Conservation (phyloP, 30 jellyfish, hydroid and myxozoan species). For the Chrysaora quinquecirrha region DNA sequence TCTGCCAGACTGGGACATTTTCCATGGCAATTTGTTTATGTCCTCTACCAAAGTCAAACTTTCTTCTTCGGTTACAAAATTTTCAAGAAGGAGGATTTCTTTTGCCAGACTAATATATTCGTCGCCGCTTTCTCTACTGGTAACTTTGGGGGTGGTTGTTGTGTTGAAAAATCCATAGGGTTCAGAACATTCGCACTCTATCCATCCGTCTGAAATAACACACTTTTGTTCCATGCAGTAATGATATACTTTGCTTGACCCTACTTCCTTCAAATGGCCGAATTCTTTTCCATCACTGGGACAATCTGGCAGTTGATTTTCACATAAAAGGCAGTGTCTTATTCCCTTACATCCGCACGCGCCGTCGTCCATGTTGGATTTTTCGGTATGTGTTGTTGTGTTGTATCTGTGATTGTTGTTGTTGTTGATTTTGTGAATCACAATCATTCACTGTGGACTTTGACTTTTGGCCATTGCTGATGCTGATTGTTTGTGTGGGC, state of each 20-base stretch:
- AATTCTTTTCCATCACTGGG: neutral
- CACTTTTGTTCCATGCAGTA: neutral
- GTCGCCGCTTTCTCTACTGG: too few relatives aligned
- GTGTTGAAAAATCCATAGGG: too few relatives aligned
- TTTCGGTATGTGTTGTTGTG: too few relatives aligned
- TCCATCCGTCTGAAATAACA: neutral
- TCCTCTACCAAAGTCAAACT: slow-evolving; percentile 45
- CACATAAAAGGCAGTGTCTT: slow-evolving; percentile 70
- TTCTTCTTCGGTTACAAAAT: slow-evolving; percentile 73
- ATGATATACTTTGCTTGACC: neutral
- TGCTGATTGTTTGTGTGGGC: too few relatives aligned
- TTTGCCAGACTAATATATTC: neutral
- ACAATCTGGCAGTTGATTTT: too few relatives aligned
- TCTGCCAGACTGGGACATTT: slow-evolving; percentile 96
- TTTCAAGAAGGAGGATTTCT: slow-evolving; percentile 59
- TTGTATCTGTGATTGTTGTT: too few relatives aligned
- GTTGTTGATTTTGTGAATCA: too few relatives aligned
- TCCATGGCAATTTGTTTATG: slow-evolving; percentile 86
- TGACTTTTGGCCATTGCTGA: too few relatives aligned
- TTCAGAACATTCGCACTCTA: neutral
- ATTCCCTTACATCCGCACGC: slow-evolving; percentile 82
- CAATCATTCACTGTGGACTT: too few relatives aligned
- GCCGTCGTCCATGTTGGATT: slow-evolving; percentile 35
- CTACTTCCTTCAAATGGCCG: neutral
- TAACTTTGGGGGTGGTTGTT: too few relatives aligned